Evolutionary conservation across 1,140 invertebrate species (phyloP).

Genomic region (Meteorus sp.): DNA sequence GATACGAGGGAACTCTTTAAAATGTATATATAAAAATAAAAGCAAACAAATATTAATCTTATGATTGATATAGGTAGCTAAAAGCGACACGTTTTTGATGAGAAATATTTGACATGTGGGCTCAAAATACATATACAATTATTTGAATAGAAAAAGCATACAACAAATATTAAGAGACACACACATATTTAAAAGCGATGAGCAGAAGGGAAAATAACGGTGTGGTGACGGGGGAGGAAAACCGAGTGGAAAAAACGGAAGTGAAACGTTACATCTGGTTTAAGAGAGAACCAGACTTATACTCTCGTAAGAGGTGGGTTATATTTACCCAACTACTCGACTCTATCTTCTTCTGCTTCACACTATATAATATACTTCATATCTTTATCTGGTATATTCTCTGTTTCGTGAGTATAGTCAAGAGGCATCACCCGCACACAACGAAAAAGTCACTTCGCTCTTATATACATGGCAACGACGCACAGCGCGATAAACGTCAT

Average conservation of each 20-base stretch:
- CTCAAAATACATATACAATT: constrained; percentile 18
- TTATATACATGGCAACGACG: background rate
- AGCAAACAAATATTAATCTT: constrained; percentile 15
- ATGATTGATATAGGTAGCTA: constrained; percentile 19
- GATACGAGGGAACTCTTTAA: too few relatives aligned
- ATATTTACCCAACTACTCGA: constrained; percentile 14
- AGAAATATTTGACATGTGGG: constrained; percentile 6
- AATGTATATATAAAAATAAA: constrained; percentile 1
- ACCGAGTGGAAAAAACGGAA: constrained; percentile 37
- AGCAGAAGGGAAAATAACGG: constrained; percentile 1
- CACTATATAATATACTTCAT: background rate
- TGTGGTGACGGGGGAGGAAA: constrained; percentile 5
- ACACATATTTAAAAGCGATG: background rate
- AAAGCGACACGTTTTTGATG: constrained; percentile 1
- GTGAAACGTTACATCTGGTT: constrained; percentile 49
- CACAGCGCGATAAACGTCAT: constrained; percentile 38
- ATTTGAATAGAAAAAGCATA: background rate
- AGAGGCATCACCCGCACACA: too few relatives aligned
- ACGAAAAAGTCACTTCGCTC: too few relatives aligned
- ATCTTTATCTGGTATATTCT: too few relatives aligned
- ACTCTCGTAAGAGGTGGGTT: background rate
- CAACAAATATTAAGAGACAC: background rate
- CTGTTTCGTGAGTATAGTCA: too few relatives aligned
- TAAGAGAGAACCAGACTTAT: constrained; percentile 28
- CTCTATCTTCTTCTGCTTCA: background rate